Evolutionary conservation across 2,113 vertebrate species (phyloP), one percentile per base, ranked within the genome.

Genomic region (Spilogale gracilis): DNA sequence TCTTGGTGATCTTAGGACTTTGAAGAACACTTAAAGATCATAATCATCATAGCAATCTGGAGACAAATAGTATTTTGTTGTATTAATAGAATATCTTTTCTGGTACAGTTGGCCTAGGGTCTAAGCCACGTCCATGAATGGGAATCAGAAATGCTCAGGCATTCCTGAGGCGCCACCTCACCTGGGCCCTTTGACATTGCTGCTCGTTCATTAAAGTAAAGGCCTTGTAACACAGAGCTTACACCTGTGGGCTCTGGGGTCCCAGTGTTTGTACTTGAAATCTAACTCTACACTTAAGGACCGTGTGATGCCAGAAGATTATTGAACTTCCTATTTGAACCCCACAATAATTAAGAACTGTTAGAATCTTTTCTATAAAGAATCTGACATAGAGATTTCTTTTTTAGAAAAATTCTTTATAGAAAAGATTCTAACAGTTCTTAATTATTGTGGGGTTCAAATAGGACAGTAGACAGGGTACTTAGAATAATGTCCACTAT

Each of bases 11-110:
- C 50, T 85, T 54, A 71, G 43, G 71, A 88, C 45, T 85, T 90
- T 94, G 89, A 86, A 58, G 50, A 45, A n/a, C 14, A 60, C 12
- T 54, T 61, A 82, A 60, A 86, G 27, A 1, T 60, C 89, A 2
- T 84, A 58, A 61, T 85, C 8, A 60, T 95, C 65, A 73, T 82
- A 79, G 20, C 20, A 74, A 50, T 23, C 20, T 52, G 27, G 69
- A 94, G 63, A 93, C 81, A 88, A 96, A 48, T 3, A 71, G 25
- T n/a, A 88, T 45, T 93, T 91, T 91, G 14, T 65, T 60, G 12
- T 67, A 60, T n/a, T 61, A 27, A 81, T 32, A 5, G 21, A 30
- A 25, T n/a, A 32, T 25, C 4, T 48, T 52, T 81, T 21, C 54
- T 25, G 20, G 30, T 5, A 12, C 48, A 30, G 16, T 9, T 2